Base-by-base conservation (phyloP, 2,888 invertebrate genomes). In the Vesta saturnalis region DNA sequence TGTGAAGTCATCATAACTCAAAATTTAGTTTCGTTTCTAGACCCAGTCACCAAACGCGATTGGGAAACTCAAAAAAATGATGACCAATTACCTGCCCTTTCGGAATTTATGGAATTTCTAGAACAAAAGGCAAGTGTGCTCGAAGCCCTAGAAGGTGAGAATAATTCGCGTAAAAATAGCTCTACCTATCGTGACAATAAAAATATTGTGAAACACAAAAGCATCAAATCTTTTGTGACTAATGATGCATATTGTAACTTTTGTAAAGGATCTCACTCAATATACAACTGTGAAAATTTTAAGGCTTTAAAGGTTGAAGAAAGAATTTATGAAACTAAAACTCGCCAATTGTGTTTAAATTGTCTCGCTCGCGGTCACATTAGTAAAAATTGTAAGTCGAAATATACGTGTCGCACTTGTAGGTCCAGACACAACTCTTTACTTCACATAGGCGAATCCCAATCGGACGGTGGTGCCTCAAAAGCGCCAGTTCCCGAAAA, bases 311-410 rank as follows among this genome's bases (percentile, higher is more conserved):
- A 60, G 3, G 16, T 65, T 15, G 10, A 39, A 3, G 35, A 66
- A n/a, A 19, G 69, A 8, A 63, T 56, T 22, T 19, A 5, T 1
- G 52, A 67, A 18, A 58, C 59, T 1, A 73, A 69, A 60, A 47
- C n/a, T 14, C 22, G 22, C 19, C 35, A 65, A 10, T 23, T 73
- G 2, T 73, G 73, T 18, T 10, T 65, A 8, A 72, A 71, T 63
- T 74, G 74, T 58, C 67, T 72, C 12, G 14, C 49, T 8, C 14
- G 15, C 8, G 64, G 63, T 16, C 73, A 74, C 62, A 30, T 39
- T 1, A 35, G 15, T n/a, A 39, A 21, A 8, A 14, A 57, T n/a
- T 73, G 69, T 46, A 60, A 64, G 23, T 60, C 47, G 8, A n/a
- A 43, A n/a, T 46, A 23, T 12, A 68, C 58, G 15, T 64, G 61